Percentiles rank a stretch among this genome's conserved stretches.
These are phyloP conservation scores for Araneus ventricosus DNA, from an alignment of 1,140 invertebrate species.

Conservation along the genomic window DNA sequence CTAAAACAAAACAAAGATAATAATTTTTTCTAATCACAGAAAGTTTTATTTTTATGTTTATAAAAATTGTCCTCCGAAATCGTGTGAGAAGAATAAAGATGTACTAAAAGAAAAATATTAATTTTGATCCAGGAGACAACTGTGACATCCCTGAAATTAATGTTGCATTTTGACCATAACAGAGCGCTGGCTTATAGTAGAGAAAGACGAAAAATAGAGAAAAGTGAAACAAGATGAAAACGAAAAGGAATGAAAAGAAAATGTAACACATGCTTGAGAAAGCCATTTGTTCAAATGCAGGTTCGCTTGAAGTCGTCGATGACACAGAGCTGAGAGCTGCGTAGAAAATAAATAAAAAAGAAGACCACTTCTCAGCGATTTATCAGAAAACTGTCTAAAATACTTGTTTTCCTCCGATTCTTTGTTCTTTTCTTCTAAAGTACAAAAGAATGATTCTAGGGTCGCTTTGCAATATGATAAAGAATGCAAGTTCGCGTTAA, in stretches of 20 bases:
- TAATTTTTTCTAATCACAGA: no score
- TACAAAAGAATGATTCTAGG: not conserved
- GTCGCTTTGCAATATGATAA: not conserved
- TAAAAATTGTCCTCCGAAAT: no score
- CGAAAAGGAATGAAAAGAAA: not conserved
- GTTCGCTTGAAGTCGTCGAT: not conserved
- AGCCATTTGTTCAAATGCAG: not conserved
- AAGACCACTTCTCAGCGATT: not conserved
- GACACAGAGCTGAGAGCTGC: not conserved
- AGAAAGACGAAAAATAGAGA: not conserved
- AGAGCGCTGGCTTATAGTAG: no score
- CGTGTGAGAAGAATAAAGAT: no score
- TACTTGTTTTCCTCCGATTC: not conserved
- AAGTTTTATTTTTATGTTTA: no score
- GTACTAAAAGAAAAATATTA: no score
- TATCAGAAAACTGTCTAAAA: conserved; percentile 15
- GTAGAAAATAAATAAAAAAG: not conserved
- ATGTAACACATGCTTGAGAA: conserved; percentile 35
- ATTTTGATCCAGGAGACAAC: no score
- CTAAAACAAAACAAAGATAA: no score
- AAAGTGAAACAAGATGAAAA: not conserved
- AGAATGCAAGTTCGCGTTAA: not conserved
- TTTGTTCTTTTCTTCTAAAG: not conserved
- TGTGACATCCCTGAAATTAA: no score
- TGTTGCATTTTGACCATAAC: no score